Percentiles rank a stretch among this genome's conserved stretches.
phyloP scores from a whole-genome alignment of 1,140 invertebrate genomes.

The Calephelis virginiensis region DNA sequence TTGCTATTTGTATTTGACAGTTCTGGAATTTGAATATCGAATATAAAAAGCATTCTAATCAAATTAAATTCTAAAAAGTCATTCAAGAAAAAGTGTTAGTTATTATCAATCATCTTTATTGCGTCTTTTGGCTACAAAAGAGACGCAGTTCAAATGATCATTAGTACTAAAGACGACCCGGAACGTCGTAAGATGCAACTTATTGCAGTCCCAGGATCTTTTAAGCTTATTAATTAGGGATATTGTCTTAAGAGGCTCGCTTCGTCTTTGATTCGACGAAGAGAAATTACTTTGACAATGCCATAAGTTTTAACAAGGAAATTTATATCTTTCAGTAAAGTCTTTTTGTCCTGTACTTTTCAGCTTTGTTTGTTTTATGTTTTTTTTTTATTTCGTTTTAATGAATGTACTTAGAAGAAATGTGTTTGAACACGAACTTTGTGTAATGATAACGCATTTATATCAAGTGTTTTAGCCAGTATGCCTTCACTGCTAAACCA shows the following conservation, averaged over 20 bases:
- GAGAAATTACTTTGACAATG: slow-evolving; percentile 1
- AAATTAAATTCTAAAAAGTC: neutral
- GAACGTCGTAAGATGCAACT: slow-evolving; percentile 23
- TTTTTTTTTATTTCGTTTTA: no score
- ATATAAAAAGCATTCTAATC: no score
- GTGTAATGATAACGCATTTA: no score
- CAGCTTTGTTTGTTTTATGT: no score
- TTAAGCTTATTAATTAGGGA: slow-evolving; percentile 28
- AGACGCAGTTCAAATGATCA: slow-evolving; percentile 7
- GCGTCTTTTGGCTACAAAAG: slow-evolving; percentile 2
- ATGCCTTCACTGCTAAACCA: no score
- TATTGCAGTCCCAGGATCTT: slow-evolving; percentile 22
- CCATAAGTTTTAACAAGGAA: neutral
- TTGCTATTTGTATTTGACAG: no score
- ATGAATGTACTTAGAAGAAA: no score
- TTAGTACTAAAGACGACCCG: neutral
- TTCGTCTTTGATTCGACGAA: neutral
- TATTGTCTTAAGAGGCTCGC: slow-evolving; percentile 22
- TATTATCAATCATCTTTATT: slow-evolving; percentile 4
- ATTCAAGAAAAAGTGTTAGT: neutral
- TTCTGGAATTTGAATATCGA: no score
- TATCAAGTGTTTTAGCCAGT: no score
- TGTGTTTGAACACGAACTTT: no score
- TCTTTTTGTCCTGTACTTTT: no score
- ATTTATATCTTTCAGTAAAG: neutral